phyloP scores from a whole-genome alignment of 1,140 invertebrate species.

The Ceratitis capitata region DNA sequence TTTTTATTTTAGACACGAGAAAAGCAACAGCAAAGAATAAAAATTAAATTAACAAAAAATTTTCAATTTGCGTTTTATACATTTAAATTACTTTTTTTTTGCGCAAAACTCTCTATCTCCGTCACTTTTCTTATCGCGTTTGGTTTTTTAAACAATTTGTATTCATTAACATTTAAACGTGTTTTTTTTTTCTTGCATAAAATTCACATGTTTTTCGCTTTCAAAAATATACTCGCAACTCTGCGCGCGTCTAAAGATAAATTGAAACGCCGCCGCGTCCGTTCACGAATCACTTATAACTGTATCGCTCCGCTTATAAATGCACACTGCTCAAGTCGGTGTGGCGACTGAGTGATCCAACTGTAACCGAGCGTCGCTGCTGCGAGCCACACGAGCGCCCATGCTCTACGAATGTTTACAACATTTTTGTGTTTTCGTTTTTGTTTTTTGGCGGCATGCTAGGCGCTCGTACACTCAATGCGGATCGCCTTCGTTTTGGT shows the following conservation, averaged over 20 bases:
- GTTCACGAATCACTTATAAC: no score
- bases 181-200: constrained; percentile 11
- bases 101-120: background rate
- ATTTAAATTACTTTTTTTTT: constrained; percentile 19
- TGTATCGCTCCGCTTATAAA: constrained; percentile 51
- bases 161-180: no score
- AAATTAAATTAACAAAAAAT: background rate
- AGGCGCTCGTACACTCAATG: background rate
- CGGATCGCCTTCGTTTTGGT: background rate
- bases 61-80: no score
- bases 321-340: constrained; percentile 51
- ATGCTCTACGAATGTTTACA: background rate
- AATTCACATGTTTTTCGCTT: background rate
- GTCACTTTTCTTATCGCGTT: background rate
- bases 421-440: no score
- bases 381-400: background rate
- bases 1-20: background rate
- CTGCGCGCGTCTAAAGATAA: background rate
- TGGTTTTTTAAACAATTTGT: background rate
- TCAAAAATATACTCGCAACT: background rate
- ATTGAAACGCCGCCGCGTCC: constrained; percentile 23
- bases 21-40: background rate
- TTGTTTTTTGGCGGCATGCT: background rate
- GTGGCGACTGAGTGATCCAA: background rate
- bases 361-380: background rate